These are phyloP conservation scores for Scolopax bukidnonensis DNA, from an alignment of 2,797 vertebrate species.

Conservation along the genomic window DNA sequence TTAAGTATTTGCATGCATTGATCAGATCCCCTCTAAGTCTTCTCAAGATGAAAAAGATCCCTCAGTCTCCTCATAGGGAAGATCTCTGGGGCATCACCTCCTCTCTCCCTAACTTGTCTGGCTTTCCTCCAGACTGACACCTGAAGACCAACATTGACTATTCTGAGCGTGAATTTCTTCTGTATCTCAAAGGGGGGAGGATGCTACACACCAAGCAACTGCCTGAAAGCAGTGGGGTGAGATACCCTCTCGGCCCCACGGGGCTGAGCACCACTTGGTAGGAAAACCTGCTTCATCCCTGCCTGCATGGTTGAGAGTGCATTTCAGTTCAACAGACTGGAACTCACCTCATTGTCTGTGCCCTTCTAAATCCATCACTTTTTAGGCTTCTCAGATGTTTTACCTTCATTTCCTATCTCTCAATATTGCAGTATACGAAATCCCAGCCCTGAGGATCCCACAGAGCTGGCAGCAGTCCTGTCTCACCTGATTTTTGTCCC, in stretches of 20 bases:
- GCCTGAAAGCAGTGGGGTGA: background rate
- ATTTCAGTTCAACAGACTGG: background rate
- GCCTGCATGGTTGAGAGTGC: background rate
- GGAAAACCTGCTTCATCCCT: background rate
- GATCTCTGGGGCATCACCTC: background rate
- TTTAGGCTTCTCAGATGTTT: background rate
- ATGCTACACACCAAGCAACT: background rate
- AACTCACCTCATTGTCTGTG: background rate
- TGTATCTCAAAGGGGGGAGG: background rate
- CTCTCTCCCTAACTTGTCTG: background rate
- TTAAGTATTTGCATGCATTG: no score
- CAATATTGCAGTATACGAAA: accelerated
- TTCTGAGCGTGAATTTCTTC: background rate
- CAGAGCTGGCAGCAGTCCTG: background rate
- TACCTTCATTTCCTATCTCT: background rate
- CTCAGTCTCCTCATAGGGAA: background rate
- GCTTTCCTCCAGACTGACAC: background rate
- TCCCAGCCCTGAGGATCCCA: background rate
- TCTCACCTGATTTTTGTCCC: background rate
- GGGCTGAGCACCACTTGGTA: background rate
- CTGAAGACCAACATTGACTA: background rate
- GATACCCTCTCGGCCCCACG: accelerated
- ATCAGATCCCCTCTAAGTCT: no score
- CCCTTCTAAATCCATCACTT: background rate
- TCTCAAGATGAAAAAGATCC: no score